Conservation (phyloP, 1,140 invertebrate species). For the Orchesella cincta region DNA sequence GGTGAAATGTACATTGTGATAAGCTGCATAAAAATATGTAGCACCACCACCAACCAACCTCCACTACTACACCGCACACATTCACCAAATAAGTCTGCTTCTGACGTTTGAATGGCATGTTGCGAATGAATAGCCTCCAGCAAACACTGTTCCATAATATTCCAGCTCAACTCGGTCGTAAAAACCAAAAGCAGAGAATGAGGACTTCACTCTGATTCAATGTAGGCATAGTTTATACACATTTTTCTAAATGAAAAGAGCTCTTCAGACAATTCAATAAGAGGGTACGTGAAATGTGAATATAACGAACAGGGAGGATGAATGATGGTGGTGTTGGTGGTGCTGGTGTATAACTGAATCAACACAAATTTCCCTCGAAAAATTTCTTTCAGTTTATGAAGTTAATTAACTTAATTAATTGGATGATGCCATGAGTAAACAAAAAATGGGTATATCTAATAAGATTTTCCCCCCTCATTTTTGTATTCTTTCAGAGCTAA, state of each 20-base stretch:
- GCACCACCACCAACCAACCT: no score
- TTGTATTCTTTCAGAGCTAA: slow-evolving; percentile 37
- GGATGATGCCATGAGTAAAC: not conserved
- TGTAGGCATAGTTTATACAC: not conserved
- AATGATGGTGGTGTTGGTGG: not conserved
- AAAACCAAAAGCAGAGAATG: not conserved
- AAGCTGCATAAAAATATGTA: no score
- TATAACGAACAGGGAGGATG: not conserved
- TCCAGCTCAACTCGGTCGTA: no score
- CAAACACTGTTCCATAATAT: no score
- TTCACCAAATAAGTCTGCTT: no score
- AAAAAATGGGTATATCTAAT: not conserved
- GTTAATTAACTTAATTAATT: slow-evolving; percentile 14
- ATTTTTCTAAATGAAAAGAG: not conserved
- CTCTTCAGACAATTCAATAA: not conserved
- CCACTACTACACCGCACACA: no score
- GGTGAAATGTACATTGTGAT: no score
- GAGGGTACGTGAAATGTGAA: not conserved
- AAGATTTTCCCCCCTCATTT: slow-evolving; percentile 15
- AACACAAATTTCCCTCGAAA: not conserved
- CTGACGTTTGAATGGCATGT: slow-evolving; percentile 8
- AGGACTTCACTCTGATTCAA: not conserved
- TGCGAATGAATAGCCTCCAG: not conserved
- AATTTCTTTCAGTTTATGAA: not conserved
- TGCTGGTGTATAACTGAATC: not conserved